Percentiles rank a stretch among this genome's conserved stretches.
Conservation (phyloP, 2,113 vertebrate species). For the Zosterops japonicus region DNA sequence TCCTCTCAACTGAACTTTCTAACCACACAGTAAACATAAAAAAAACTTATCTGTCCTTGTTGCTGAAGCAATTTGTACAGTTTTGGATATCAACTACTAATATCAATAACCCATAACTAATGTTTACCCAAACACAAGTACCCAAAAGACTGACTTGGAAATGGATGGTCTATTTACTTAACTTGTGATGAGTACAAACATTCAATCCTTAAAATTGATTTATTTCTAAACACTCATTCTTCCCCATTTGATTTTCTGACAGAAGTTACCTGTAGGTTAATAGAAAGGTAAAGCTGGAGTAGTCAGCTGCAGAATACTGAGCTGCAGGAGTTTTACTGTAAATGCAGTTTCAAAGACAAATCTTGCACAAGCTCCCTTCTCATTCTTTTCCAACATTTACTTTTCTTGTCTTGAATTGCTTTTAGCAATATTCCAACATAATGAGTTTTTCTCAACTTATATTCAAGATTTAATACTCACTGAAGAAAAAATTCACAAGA, state of each 20-base stretch:
- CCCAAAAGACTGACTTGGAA: constrained; percentile 26
- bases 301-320: constrained; percentile 33
- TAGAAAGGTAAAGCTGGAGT: constrained; percentile 57
- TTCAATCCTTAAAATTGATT: constrained; percentile 50
- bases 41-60: background rate
- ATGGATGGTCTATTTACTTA: constrained; percentile 41
- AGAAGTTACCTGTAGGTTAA: constrained; percentile 66
- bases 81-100: constrained; percentile 21
- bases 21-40: background rate
- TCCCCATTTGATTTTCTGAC: constrained; percentile 71
- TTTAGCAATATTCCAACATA: constrained; percentile 39
- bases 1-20: background rate
- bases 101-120: background rate
- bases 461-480: constrained; percentile 6
- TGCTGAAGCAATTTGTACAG: background rate
- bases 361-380: constrained; percentile 1
- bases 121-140: background rate
- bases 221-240: constrained; percentile 60
- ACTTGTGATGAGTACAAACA: constrained; percentile 46
- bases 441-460: constrained; percentile 15
- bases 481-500: constrained; percentile 2
- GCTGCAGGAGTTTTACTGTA: constrained; percentile 45
- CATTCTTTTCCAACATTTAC: constrained; percentile 36
- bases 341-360: constrained; percentile 43
- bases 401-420: constrained; percentile 56